phyloP scores from a whole-genome alignment of 30 jellyfish, hydroid and myxozoan genomes.

The Euphysa ruthae region DNA sequence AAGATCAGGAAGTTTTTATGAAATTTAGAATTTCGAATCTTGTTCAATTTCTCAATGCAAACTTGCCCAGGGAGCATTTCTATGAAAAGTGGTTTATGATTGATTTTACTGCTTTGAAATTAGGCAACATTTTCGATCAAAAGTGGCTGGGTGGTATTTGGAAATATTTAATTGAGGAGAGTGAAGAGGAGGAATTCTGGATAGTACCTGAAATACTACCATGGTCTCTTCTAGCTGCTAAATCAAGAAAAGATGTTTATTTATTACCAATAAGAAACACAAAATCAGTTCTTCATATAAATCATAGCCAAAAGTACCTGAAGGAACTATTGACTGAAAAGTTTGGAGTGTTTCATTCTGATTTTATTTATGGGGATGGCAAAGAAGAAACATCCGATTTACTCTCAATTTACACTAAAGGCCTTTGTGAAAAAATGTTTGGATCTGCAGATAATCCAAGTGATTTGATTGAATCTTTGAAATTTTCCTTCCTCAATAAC shows the following conservation, averaged over 20 bases:
- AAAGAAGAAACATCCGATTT: no score
- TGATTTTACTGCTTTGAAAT: not conserved
- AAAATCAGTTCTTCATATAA: not conserved
- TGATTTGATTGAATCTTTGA: constrained; percentile 9
- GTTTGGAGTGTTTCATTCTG: no score
- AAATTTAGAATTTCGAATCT: not conserved
- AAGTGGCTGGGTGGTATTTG: not conserved
- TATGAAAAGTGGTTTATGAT: not conserved
- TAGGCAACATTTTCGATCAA: not conserved
- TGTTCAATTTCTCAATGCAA: not conserved
- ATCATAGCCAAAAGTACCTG: no score
- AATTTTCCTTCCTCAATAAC: not conserved
- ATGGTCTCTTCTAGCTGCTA: not conserved
- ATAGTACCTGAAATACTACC: not conserved
- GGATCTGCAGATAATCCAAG: not conserved
- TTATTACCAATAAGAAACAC: constrained; percentile 2
- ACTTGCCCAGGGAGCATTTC: not conserved
- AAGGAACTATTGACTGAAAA: no score
- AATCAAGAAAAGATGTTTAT: not conserved
- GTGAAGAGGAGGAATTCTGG: not conserved
- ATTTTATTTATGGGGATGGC: no score
- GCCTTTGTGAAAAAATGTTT: not conserved
- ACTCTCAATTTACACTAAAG: no score
- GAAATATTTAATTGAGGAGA: not conserved
- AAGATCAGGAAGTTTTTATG: not conserved